Percentiles rank a stretch among this genome's conserved stretches.
Evolutionary conservation across 2,113 vertebrate species (phyloP).

Genomic region (Astatoreochromis straeleni): DNA sequence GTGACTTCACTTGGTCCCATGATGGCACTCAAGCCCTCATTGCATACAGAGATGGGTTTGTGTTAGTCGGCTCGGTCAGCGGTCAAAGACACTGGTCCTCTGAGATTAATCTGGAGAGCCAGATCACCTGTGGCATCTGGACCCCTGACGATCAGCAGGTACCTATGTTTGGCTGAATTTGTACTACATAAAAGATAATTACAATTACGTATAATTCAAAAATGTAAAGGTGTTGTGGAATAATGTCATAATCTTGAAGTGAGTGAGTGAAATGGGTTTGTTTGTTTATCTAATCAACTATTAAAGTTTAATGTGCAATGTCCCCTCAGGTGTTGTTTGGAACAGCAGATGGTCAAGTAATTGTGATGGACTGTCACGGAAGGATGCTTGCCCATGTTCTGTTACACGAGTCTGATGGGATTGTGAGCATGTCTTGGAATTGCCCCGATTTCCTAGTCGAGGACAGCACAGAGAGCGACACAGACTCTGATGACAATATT

Average conservation of each 20-base stretch:
- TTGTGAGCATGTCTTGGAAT: constrained; percentile 98
- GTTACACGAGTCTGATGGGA: constrained; percentile 91
- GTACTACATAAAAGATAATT: not conserved
- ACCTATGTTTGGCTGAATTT: not conserved
- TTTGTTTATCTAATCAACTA: not conserved
- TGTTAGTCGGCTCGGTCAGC: constrained; percentile 95
- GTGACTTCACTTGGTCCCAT: constrained; percentile 98
- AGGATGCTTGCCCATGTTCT: constrained; percentile 96
- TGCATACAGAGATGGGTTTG: constrained; percentile 96
- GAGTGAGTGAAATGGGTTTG: not conserved
- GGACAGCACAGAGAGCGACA: constrained; percentile 97
- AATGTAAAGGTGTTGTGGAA: not conserved
- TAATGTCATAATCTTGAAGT: not conserved
- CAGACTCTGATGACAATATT: constrained; percentile 87
- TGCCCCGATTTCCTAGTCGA: constrained; percentile 95
- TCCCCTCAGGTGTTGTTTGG: constrained; percentile 88
- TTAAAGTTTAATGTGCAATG: not conserved
- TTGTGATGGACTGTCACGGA: constrained; percentile 98
- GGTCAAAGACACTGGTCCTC: constrained; percentile 99
- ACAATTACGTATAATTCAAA: not conserved
- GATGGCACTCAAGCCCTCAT: constrained; percentile 98
- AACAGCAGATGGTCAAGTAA: constrained; percentile 97
- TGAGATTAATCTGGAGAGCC: constrained; percentile 98
- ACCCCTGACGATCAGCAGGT: constrained; percentile 99
- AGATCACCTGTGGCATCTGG: constrained; percentile 99